Percentiles rank a stretch among this genome's conserved stretches.
phyloP scores from a whole-genome alignment of 2,113 vertebrate species.

The Mastomys natalensis region DNA sequence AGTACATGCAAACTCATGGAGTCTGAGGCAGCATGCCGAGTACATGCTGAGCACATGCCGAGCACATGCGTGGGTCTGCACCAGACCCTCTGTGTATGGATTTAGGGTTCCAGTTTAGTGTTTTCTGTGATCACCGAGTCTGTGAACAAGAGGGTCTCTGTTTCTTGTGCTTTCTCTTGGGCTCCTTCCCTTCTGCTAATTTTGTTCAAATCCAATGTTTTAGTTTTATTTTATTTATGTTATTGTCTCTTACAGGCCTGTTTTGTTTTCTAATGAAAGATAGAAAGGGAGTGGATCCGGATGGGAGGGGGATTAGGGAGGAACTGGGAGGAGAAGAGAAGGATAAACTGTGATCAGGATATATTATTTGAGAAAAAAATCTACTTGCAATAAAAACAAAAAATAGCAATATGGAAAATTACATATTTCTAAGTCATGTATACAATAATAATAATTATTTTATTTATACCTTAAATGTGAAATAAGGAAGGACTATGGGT shows the following conservation, averaged over 20 bases:
- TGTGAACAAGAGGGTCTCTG: not conserved
- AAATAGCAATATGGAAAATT: slow-evolving; percentile 10
- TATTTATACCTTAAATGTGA: slow-evolving; percentile 57
- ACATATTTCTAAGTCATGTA: not conserved
- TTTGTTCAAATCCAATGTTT: not conserved
- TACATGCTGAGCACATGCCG: not conserved
- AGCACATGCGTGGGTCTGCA: not conserved
- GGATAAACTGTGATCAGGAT: not conserved
- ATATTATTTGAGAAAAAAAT: not conserved
- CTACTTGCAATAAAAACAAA: not conserved
- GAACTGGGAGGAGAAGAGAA: not conserved
- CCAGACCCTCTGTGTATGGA: not conserved
- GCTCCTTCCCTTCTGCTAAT: not conserved
- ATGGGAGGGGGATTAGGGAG: not conserved
- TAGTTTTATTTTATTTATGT: not conserved
- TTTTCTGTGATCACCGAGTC: not conserved
- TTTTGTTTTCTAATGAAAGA: not conserved
- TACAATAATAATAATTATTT: slow-evolving; percentile 19
- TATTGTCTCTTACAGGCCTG: not conserved
- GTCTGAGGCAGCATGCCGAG: not conserved
- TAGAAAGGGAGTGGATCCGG: not conserved
- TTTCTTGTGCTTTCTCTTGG: not conserved
- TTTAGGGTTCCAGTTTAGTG: not conserved
- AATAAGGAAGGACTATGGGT: slow-evolving; percentile 62
- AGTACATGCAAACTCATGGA: not conserved